phyloP scores from a whole-genome alignment of 2,888 invertebrate species.

The Tenthredo mesomela region DNA sequence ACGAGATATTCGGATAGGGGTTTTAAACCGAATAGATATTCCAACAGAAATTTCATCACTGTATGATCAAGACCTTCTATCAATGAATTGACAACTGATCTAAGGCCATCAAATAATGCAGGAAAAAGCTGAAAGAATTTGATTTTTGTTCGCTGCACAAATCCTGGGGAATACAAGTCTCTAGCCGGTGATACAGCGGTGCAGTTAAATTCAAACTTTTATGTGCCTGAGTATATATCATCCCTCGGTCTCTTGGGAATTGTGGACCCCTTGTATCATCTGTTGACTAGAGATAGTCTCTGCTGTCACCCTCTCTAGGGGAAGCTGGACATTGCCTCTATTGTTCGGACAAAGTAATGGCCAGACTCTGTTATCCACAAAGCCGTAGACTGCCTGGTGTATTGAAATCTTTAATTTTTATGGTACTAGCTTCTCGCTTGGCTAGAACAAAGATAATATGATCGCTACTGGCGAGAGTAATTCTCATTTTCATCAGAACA shows the following conservation, averaged over 20 bases:
- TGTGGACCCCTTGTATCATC: constrained; percentile 47
- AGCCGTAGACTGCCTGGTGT: constrained; percentile 15
- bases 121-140: not conserved
- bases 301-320: constrained; percentile 40
- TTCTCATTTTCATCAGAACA: not conserved
- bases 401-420: constrained; percentile 71
- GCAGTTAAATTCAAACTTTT: constrained; percentile 37
- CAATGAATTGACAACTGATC: not conserved
- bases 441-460: not conserved
- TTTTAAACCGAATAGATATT: not conserved
- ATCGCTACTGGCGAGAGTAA: too few species aligned
- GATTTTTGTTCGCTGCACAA: not conserved
- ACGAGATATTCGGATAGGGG: constrained; percentile 54
- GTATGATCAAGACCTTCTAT: not conserved
- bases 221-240: constrained; percentile 10
- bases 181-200: not conserved
- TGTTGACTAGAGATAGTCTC: constrained; percentile 50
- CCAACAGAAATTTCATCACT: not conserved
- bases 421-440: constrained; percentile 47
- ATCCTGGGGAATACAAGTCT: not conserved
- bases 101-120: too few species aligned
- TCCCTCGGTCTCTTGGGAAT: constrained; percentile 38
- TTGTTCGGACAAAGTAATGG: constrained; percentile 49
- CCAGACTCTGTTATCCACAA: constrained; percentile 18
- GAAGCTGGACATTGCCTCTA: constrained; percentile 48